Evolutionary conservation across 2,797 vertebrate genomes (phyloP), one percentile per base, ranked within the genome.

Genomic region (Rhinella marina): DNA sequence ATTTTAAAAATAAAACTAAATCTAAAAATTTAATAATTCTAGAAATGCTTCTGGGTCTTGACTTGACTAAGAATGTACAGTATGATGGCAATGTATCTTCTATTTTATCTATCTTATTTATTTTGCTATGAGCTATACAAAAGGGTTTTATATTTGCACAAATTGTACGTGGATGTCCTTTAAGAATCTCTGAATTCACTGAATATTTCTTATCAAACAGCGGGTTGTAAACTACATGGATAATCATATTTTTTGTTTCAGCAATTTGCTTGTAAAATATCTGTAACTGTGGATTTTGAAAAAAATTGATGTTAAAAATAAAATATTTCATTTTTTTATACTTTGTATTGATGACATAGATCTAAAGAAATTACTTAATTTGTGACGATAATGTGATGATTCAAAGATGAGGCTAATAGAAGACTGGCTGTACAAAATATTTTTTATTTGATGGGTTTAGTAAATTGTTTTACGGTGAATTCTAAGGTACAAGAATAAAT

Each of bases 301-400:
- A n/a, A n/a, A n/a, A 52, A 76, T n/a, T 76, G 73, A 52, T 76
- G 73, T 52, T 76, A 50, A 12, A 48, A 75, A 76, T 52, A 76
- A 76, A 76, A 76, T 50, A 4, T 76, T 52, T 76, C 11, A 25
- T 48, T 76, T 76, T 75, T 32, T 32, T 32, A 32, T 32, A 32
- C 5, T 61, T 70, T 48, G 19, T 75, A 48, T 50, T 52, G 21
- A 2, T 50, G 32, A 3, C 72, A 48, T 52, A 52, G 1, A 73
- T 73, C 9, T 10, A 41, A 23, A 11, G 3, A 54, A 13, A 1
- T 54, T 54, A 13, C 1, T 54, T 54, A 2, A 1, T 10, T 13
- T 54, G 6, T 54, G n/a, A n/a, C n/a, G n/a, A n/a, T n/a, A n/a
- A 21, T 59, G 57, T 59, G 57, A 17, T 59, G 61, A n/a, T 62